These are phyloP conservation scores for Seriola rivoliana DNA, from an alignment of 2,113 vertebrate species.

Conservation along the genomic window DNA sequence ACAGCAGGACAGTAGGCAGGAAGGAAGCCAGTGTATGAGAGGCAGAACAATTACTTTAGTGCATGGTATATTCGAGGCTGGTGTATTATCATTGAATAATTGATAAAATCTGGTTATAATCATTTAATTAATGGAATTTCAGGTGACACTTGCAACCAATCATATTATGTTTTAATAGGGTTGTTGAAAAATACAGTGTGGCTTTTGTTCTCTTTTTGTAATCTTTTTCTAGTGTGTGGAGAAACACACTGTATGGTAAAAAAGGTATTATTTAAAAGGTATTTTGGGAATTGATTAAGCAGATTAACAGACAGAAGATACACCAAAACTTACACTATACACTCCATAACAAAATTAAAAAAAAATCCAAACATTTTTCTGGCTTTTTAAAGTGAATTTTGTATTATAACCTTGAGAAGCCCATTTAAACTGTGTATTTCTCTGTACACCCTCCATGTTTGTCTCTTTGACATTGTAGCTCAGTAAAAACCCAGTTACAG, in stretches of 20 bases:
- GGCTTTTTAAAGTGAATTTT: not conserved
- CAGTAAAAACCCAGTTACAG: slow-evolving; percentile 13
- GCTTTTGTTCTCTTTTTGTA: no score
- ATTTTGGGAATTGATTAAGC: not conserved
- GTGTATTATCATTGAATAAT: not conserved
- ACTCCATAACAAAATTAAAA: no score
- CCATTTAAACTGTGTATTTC: not conserved
- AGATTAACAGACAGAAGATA: no score
- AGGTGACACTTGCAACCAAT: no score
- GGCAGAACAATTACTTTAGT: not conserved
- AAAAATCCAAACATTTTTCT: no score
- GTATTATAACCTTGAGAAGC: not conserved
- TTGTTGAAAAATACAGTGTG: not conserved
- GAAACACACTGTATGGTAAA: not conserved
- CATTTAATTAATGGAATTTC: no score
- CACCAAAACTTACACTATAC: no score
- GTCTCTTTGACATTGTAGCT: slow-evolving; percentile 10
- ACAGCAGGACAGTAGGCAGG: not conserved
- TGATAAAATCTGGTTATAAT: not conserved
- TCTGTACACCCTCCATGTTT: not conserved
- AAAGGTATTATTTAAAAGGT: not conserved
- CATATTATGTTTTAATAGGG: no score
- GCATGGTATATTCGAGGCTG: no score
- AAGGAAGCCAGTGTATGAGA: not conserved
- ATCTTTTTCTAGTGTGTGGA: not conserved